Evolutionary conservation across 2,113 vertebrate species (phyloP), one percentile per base, ranked within the genome.

Genomic region (Paralichthys olivaceus): DNA sequence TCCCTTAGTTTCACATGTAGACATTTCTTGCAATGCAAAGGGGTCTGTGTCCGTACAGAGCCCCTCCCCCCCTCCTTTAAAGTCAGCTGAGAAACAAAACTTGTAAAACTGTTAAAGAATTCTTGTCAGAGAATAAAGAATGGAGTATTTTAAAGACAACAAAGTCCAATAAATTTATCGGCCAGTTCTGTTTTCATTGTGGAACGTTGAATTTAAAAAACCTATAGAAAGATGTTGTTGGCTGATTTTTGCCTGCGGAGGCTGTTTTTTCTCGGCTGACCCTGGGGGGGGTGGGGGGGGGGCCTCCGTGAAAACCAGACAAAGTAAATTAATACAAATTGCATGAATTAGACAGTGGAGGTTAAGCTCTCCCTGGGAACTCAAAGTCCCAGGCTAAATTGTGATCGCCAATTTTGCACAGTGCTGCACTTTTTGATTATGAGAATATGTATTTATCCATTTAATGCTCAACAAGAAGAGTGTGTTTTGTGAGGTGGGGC

Each of bases 361-460:
- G 90, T 93, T 71, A 89, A 93, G 90, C 94, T 93, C 75, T 75
- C 74, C 95, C 97, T 98, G 97, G 96, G 95, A 95, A 92, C 92
- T 75, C 79, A 95, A 95, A 94, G 92, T 91, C 95, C 95, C 97
- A 99, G 97, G 96, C 96, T 98, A 98, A 98, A 98, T 95, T 96
- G 89, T 89, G 69, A 93, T 90, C 63, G 91, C 95, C 95, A 95
- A 93, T 96, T 98, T 98, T 98, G 97, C 97, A 98, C 97, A 98
- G 95, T 95, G 97, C 95, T 96, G 97, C 98, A 98, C 97, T 97
- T 97, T 91, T 93, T 95, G 93, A 89, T 90, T 81, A 90, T 84
- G 81, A 91, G 74, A 91, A 82, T 82, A 88, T 94, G 92, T 95
- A 94, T 96, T 95, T 95, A 94, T 96, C 94, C 17, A 29, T 75